These are phyloP conservation scores for Thripadectes ignobilis DNA, from an alignment of 2,797 vertebrate genomes.

Conservation along the genomic window DNA sequence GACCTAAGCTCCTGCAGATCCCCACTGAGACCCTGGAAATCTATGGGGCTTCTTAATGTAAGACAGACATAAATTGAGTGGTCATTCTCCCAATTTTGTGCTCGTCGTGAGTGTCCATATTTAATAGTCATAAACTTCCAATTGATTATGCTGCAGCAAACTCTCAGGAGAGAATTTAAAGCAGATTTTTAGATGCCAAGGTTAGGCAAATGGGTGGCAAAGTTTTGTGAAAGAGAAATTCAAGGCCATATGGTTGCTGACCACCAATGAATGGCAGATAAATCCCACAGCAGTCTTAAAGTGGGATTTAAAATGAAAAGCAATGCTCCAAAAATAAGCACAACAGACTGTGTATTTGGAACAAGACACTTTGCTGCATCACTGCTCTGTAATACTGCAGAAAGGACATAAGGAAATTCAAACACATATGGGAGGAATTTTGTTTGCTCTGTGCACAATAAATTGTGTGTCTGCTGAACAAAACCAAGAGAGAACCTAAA, in stretches of 20 bases:
- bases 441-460: conserved; percentile 49
- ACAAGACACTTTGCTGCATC: conserved; percentile 59
- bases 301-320: conserved; percentile 57
- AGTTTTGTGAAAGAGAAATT: conserved; percentile 7
- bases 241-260: conserved; percentile 42
- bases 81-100: neutral
- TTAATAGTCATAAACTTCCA: conserved; percentile 9
- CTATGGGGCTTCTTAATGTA: neutral
- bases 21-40: neutral
- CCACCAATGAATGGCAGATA: conserved; percentile 18
- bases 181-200: neutral
- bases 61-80: neutral
- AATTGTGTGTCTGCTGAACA: conserved; percentile 29
- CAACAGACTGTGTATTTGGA: conserved; percentile 58
- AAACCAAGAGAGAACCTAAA: neutral
- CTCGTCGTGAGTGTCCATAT: neutral
- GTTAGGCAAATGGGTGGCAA: conserved; percentile 5
- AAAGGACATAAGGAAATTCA: conserved; percentile 58
- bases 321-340: conserved; percentile 62
- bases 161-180: conserved; percentile 18
- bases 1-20: conserved; percentile 2
- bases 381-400: conserved; percentile 54
- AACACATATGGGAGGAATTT: conserved; percentile 58
- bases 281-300: conserved; percentile 49
- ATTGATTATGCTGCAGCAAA: neutral